These are phyloP conservation scores for Zophobas morio DNA, from an alignment of 1,140 invertebrate genomes.

Conservation along the genomic window DNA sequence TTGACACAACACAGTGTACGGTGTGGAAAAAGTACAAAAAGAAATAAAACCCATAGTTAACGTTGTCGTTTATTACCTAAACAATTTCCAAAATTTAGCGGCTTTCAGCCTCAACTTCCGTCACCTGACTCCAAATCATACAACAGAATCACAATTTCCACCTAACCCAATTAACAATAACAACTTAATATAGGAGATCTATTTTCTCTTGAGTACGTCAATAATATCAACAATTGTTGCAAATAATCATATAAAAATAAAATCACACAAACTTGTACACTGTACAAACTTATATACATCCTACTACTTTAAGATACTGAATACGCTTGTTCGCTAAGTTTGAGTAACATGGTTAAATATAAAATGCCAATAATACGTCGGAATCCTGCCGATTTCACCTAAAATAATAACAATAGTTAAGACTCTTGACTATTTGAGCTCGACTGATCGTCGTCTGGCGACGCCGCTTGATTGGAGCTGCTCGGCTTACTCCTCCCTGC, in stretches of 20 bases:
- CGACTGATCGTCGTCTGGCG: background rate
- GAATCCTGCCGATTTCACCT: conserved; percentile 15
- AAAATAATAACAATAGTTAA: background rate
- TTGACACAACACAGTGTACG: too few relatives aligned
- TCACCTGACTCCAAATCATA: background rate
- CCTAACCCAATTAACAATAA: conserved; percentile 25
- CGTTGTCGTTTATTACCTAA: background rate
- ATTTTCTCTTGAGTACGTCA: conserved; percentile 6
- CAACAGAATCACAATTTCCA: conserved; percentile 5
- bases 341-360: conserved; percentile 19
- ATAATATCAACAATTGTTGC: conserved; percentile 14
- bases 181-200: conserved; percentile 24
- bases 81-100: conserved; percentile 1
- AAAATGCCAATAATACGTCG: conserved; percentile 17
- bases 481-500: conserved; percentile 26
- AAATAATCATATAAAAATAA: conserved; percentile 37
- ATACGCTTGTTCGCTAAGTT: background rate
- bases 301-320: background rate
- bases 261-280: conserved; percentile 33
- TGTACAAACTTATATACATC: conserved; percentile 20
- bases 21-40: background rate
- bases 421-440: conserved; percentile 25
- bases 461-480: conserved; percentile 6
- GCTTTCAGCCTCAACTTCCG: background rate
- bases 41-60: too few relatives aligned